phyloP scores from a whole-genome alignment of 2,888 invertebrate genomes.

The Campoplex capitator region DNA sequence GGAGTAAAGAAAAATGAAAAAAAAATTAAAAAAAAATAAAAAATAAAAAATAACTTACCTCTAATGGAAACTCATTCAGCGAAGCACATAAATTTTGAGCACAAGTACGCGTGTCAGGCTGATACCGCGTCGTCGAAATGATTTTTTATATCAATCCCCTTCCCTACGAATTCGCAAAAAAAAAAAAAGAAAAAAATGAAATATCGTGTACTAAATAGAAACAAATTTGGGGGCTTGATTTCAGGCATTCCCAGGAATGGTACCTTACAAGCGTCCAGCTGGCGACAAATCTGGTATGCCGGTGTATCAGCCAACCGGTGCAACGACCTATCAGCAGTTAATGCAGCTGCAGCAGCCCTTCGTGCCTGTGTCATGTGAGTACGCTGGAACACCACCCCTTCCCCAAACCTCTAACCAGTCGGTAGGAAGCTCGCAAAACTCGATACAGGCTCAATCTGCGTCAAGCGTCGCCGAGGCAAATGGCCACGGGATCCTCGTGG shows the following conservation, averaged over 20 bases:
- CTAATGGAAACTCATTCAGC: background rate
- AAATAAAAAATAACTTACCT: background rate
- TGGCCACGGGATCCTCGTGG: constrained; percentile 81
- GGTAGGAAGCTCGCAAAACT: constrained; percentile 80
- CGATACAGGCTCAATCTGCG: constrained; percentile 74
- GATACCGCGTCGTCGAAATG: background rate
- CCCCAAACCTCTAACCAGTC: constrained; percentile 85
- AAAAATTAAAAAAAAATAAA: no score
- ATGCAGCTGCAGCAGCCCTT: constrained; percentile 98
- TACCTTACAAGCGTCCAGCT: constrained; percentile 98
- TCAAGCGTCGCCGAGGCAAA: constrained; percentile 68
- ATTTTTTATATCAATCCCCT: background rate
- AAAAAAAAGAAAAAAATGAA: background rate
- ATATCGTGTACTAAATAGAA: constrained; percentile 3
- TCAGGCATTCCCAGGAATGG: constrained; percentile 97
- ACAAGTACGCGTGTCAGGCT: background rate
- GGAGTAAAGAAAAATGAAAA: background rate
- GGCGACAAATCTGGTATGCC: constrained; percentile 98
- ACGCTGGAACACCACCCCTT: constrained; percentile 90
- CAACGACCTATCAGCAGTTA: constrained; percentile 97
- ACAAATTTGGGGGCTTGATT: constrained; percentile 72
- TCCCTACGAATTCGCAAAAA: background rate
- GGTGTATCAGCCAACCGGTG: constrained; percentile 95
- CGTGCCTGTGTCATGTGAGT: constrained; percentile 99
- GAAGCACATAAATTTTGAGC: background rate